Evolutionary conservation across 2,797 vertebrate species (phyloP), one percentile per base, ranked within the genome.

Genomic region (Sorex maritimensis): DNA sequence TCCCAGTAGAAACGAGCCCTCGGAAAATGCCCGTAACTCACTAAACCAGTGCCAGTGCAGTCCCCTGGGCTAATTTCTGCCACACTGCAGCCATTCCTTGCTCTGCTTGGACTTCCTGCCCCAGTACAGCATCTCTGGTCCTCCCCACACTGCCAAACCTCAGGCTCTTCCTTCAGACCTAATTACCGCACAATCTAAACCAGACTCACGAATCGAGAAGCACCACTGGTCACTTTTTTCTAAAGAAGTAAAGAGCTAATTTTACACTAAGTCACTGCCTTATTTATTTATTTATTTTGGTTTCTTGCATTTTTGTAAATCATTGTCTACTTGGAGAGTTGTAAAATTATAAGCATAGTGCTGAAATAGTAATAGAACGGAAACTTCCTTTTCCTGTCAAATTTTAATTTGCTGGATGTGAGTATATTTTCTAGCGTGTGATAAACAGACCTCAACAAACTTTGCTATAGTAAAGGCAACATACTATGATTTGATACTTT

Each of bases 1-100:
- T 87, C 30, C 30, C 69, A 34, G 19, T 78, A 52, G 81, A 86
- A 87, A 41, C 23, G 26, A 86, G 12, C 19, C 88, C 67, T 94
- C 80, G 28, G 72, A 83, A 91, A 91, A 74, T 58, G 46, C 7
- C 17, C 4, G 3, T 46, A 55, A 75, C 41, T 80, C 73, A 68
- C 2, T 19, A 75, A 74, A 12, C 19, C 14, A 46, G n/a, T 49
- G 21, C 74, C 61, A 55, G 19, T 13, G 10, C 11, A 19, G 17
- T 38, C 13, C 0, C 69, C 55, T 68, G n/a, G 63, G 63, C 49
- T 44, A 46, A 34, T 75, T 38, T 38, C 71, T 46, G 7, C 68
- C 58, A 61, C 58, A 21, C 21, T 19, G 15, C 58, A 21, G 58
- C 19, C 21, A 61, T 14, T 61, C 19, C 58, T 61, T 6, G 19